phyloP scores from a whole-genome alignment of 1,140 invertebrate species.

The Gonioctena quinquepunctata region DNA sequence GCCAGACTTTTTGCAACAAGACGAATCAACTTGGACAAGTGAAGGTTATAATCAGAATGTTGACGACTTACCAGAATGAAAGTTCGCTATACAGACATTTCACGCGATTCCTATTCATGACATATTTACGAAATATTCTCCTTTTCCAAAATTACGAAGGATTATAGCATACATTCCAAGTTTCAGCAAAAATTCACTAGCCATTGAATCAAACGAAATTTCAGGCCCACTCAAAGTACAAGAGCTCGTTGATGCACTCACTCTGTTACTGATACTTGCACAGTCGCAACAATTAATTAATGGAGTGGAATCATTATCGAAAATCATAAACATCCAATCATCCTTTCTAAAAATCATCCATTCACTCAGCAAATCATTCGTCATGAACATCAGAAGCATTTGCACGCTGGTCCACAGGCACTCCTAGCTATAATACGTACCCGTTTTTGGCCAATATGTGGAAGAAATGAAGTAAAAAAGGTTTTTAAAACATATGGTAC shows the following conservation, averaged over 20 bases:
- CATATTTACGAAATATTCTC: too few species aligned
- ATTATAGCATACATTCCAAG: constrained; percentile 10
- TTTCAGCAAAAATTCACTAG: not conserved
- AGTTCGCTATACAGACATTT: too few species aligned
- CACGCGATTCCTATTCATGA: too few species aligned
- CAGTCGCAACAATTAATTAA: constrained; percentile 8
- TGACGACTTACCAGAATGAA: too few species aligned
- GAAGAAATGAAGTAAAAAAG: constrained; percentile 2
- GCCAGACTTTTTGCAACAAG: too few species aligned
- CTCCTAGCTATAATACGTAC: constrained; percentile 25
- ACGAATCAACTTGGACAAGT: too few species aligned
- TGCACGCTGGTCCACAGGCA: constrained; percentile 42
- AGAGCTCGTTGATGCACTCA: not conserved
- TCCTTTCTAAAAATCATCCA: constrained; percentile 46
- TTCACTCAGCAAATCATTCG: constrained; percentile 29
- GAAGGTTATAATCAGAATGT: too few species aligned
- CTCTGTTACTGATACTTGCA: too few species aligned
- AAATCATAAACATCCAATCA: constrained; percentile 53
- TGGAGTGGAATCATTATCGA: constrained; percentile 39
- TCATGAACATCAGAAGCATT: constrained; percentile 31
- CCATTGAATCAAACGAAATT: not conserved
- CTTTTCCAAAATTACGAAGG: constrained; percentile 4
- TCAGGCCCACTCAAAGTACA: not conserved
- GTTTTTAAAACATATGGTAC: constrained; percentile 11
- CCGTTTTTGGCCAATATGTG: constrained; percentile 34